phyloP scores from a whole-genome alignment of 2,113 vertebrate species.

The Miniopterus natalensis region DNA sequence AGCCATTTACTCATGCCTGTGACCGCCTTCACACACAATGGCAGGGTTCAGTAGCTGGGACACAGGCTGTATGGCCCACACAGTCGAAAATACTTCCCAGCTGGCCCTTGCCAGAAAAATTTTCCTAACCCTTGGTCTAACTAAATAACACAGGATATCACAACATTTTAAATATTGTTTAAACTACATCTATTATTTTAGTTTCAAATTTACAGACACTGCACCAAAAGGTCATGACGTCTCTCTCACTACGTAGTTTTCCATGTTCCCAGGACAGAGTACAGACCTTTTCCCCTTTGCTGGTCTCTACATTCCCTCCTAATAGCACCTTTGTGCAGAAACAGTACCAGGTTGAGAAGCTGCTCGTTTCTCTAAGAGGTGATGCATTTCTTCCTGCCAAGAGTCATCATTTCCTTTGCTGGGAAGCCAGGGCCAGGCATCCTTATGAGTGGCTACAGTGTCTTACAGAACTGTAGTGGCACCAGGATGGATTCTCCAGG shows the following conservation, averaged over 20 bases:
- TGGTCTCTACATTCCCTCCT: neutral
- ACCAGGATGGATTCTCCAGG: neutral
- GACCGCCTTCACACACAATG: neutral
- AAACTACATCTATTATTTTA: constrained; percentile 5
- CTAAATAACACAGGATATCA: neutral
- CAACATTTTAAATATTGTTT: constrained; percentile 35
- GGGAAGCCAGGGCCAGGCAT: constrained; percentile 18
- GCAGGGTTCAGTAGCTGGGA: neutral
- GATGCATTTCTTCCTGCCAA: constrained; percentile 5
- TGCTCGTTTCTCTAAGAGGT: neutral
- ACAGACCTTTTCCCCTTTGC: neutral
- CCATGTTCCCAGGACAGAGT: neutral
- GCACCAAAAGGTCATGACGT: neutral
- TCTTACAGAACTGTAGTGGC: neutral
- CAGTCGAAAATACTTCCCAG: constrained; percentile 21
- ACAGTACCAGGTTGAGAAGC: neutral
- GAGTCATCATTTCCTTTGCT: neutral
- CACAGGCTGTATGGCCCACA: neutral
- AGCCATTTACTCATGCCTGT: neutral
- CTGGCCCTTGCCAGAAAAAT: neutral
- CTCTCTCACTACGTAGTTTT: neutral
- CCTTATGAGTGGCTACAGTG: neutral
- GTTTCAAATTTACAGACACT: constrained; percentile 16
- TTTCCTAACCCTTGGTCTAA: constrained; percentile 15
- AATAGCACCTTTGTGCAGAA: neutral